These are phyloP conservation scores for Brenthis daphne DNA, from an alignment of 2,888 invertebrate species.

Conservation along the genomic window DNA sequence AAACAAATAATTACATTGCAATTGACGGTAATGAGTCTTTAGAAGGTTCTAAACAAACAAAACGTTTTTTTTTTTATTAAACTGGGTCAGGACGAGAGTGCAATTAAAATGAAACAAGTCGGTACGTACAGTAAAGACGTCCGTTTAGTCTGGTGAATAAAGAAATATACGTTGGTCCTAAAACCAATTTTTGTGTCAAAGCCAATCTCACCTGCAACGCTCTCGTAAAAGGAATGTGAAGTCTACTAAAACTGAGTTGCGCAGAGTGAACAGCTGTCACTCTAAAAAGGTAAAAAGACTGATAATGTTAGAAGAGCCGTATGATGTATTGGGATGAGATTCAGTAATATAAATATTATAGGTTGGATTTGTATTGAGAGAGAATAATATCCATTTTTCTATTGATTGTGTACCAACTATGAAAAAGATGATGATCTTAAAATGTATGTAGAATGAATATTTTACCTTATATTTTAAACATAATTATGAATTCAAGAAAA, in stretches of 20 bases:
- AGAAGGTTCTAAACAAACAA: not conserved
- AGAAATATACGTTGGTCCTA: slow-evolving; percentile 10
- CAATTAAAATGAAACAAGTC: not conserved
- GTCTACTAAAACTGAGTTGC: slow-evolving; percentile 37
- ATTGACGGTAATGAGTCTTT: not conserved
- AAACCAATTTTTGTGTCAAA: slow-evolving; percentile 35
- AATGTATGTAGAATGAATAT: too few relatives aligned
- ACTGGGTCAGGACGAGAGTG: not conserved
- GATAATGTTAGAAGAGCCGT: slow-evolving; percentile 20
- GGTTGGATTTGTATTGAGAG: not conserved
- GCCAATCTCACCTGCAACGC: slow-evolving; percentile 34
- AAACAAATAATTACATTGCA: not conserved
- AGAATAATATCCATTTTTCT: too few relatives aligned
- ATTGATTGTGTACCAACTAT: too few relatives aligned
- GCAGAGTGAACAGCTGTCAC: slow-evolving; percentile 39
- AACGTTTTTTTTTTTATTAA: not conserved
- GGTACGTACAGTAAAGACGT: not conserved
- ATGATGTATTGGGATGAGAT: not conserved
- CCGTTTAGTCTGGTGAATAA: not conserved
- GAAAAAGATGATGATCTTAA: too few relatives aligned
- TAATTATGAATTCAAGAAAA: too few relatives aligned
- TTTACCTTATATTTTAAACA: too few relatives aligned
- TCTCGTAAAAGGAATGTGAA: slow-evolving; percentile 33
- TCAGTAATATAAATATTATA: not conserved
- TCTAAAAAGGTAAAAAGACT: slow-evolving; percentile 37